A percentile compares a stretch with the other conserved stretches of the same genome.
Conservation (phyloP, 1,140 invertebrate species). For the Apis cerana region DNA sequence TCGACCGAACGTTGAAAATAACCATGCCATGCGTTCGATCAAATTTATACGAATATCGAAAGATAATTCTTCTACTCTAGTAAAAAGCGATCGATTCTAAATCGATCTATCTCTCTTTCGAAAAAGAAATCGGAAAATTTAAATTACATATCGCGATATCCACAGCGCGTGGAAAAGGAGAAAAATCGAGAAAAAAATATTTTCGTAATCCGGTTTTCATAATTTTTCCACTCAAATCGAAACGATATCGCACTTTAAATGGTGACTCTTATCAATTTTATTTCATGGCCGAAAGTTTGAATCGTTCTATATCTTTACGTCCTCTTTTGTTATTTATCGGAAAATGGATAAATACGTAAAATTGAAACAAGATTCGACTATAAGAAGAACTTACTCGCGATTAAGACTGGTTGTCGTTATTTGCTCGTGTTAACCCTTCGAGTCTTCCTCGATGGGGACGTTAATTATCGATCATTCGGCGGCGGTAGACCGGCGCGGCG, state of each 20-base stretch:
- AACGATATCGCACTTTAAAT: no score
- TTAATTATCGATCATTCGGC: conserved; percentile 21
- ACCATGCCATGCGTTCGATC: neutral
- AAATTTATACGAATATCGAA: neutral
- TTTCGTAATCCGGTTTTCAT: no score
- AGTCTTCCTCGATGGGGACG: neutral
- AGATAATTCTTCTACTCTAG: neutral
- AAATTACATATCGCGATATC: no score
- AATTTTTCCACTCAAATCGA: no score
- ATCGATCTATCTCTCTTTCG: no score
- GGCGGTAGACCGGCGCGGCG: neutral
- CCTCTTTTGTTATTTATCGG: neutral
- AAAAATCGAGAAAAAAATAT: no score
- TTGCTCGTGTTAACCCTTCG: neutral
- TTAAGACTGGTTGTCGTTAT: neutral
- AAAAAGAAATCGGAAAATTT: no score
- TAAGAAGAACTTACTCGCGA: neutral
- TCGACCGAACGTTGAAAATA: neutral
- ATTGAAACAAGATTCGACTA: neutral
- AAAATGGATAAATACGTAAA: neutral
- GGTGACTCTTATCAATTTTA: no score
- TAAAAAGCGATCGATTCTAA: no score
- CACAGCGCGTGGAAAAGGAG: no score
- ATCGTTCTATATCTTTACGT: no score
- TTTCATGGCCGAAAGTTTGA: no score